Percentiles rank a stretch among this genome's conserved stretches.
These are phyloP conservation scores for Diloba caeruleocephala DNA, from an alignment of 2,888 invertebrate genomes.

Conservation along the genomic window DNA sequence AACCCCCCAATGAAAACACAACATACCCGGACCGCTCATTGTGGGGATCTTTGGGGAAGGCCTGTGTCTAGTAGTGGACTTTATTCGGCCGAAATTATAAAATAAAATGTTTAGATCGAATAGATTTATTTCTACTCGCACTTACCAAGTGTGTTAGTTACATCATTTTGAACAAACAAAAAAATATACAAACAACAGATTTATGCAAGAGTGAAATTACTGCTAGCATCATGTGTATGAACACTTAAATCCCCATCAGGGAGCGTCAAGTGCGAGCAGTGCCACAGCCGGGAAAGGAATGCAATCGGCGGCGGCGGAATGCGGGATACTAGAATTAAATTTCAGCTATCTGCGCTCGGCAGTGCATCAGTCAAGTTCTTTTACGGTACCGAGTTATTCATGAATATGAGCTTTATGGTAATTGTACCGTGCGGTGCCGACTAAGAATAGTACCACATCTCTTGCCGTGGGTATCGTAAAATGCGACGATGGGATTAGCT, in stretches of 20 bases:
- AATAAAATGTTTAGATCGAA: no score
- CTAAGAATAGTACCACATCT: no score
- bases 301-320: slow-evolving; percentile 85
- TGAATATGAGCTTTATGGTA: slow-evolving; percentile 47
- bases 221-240: slow-evolving; percentile 28
- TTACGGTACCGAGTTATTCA: slow-evolving; percentile 17
- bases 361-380: slow-evolving; percentile 56
- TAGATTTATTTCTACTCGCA: no score
- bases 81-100: no score
- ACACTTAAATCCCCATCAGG: slow-evolving; percentile 67
- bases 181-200: neutral
- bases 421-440: no score
- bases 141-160: no score
- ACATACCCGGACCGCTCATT: no score
- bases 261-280: slow-evolving; percentile 59
- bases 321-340: slow-evolving; percentile 79
- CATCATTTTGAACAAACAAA: neutral
- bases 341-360: slow-evolving; percentile 64
- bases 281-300: slow-evolving; percentile 74
- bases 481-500: no score
- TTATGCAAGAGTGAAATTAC: slow-evolving; percentile 28
- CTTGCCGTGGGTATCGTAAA: no score
- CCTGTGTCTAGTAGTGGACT: no score
- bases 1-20: no score
- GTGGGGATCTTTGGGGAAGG: no score